A percentile compares a stretch with the other conserved stretches of the same genome.
These are phyloP conservation scores for Zophobas morio DNA, from an alignment of 1,140 invertebrate genomes.

Conservation along the genomic window DNA sequence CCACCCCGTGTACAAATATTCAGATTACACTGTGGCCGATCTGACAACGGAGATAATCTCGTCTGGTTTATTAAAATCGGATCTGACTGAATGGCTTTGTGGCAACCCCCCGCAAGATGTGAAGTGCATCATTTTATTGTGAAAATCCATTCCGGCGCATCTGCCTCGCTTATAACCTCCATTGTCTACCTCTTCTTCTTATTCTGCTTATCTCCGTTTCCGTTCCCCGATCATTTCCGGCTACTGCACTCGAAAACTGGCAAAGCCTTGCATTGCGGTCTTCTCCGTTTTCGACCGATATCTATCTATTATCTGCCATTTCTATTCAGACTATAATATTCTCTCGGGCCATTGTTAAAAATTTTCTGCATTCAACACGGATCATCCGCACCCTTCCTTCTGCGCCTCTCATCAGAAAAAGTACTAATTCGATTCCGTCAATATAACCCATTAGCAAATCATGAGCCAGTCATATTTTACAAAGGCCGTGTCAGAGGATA, in stretches of 20 bases:
- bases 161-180: slow-evolving; percentile 59
- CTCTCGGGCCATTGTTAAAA: slow-evolving; percentile 46
- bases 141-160: slow-evolving; percentile 60
- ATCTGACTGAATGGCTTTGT: slow-evolving; percentile 21
- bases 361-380: slow-evolving; percentile 43
- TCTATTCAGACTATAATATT: slow-evolving; percentile 51
- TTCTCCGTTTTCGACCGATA: slow-evolving; percentile 58
- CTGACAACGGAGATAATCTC: background rate
- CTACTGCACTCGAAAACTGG: slow-evolving; percentile 64
- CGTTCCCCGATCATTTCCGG: slow-evolving; percentile 65
- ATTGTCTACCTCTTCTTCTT: slow-evolving; percentile 67
- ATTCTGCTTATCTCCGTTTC: slow-evolving; percentile 66
- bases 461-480: slow-evolving; percentile 32
- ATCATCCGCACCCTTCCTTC: slow-evolving; percentile 9
- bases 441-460: slow-evolving; percentile 37
- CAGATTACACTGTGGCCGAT: background rate
- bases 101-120: slow-evolving; percentile 22
- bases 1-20: background rate
- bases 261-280: slow-evolving; percentile 56
- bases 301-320: slow-evolving; percentile 62
- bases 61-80: slow-evolving; percentile 42
- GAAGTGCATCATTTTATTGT: slow-evolving; percentile 61
- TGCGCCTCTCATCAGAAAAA: background rate
- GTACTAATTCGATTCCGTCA: slow-evolving; percentile 22
- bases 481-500: slow-evolving; percentile 23